Percentiles rank a stretch among this genome's conserved stretches.
These are phyloP conservation scores for Catalaphyllia jardinei DNA, from an alignment of 64 coral and sea anemone species.

Conservation along the genomic window DNA sequence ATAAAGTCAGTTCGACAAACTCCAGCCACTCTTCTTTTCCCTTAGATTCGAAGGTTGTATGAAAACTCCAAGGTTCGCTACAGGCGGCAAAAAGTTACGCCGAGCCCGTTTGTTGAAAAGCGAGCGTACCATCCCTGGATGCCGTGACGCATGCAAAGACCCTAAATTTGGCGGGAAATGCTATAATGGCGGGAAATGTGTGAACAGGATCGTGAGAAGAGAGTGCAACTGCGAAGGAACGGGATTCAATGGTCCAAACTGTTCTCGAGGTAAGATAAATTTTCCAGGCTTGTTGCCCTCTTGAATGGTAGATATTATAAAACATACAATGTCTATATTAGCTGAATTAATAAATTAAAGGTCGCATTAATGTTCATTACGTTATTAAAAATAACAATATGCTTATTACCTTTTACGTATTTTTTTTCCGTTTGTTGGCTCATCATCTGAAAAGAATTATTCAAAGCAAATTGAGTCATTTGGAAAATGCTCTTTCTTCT, in stretches of 20 bases:
- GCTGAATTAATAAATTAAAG: no score
- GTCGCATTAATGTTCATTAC: background rate
- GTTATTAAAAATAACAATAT: background rate
- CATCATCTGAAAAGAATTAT: no score
- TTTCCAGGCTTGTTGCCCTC: background rate
- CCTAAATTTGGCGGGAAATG: constrained; percentile 33
- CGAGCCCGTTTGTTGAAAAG: constrained; percentile 3
- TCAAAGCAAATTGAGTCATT: no score
- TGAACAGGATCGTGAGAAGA: constrained; percentile 57
- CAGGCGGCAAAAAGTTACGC: constrained; percentile 41
- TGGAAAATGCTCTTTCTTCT: no score
- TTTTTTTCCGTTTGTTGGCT: no score
- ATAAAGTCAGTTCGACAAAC: background rate
- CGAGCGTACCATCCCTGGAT: constrained; percentile 9
- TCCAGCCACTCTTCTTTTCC: background rate
- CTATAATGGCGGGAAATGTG: constrained; percentile 70
- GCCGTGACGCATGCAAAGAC: constrained; percentile 54
- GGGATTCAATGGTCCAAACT: constrained; percentile 68
- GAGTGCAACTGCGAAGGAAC: constrained; percentile 74
- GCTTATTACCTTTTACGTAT: background rate
- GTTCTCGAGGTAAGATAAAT: constrained; percentile 18
- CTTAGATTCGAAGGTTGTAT: constrained; percentile 77
- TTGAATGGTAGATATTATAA: background rate
- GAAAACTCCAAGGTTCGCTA: constrained; percentile 49
- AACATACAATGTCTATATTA: background rate